Evolutionary conservation across 1,140 invertebrate species (phyloP).

Genomic region (Thaumatotibia leucotreta): DNA sequence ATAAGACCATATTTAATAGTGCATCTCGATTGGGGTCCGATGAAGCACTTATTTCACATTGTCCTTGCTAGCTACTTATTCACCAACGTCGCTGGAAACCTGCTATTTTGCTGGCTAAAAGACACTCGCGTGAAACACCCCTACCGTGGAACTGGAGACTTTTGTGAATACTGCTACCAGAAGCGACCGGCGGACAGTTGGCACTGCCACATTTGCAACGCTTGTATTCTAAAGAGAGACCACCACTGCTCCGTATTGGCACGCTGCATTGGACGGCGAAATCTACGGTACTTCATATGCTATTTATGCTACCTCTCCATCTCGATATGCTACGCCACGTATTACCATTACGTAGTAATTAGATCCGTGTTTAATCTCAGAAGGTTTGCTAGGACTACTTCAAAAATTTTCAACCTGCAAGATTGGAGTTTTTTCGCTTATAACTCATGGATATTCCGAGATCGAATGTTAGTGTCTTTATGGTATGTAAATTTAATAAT

Average conservation of each 20-base stretch:
- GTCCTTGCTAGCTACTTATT: slow-evolving; percentile 43
- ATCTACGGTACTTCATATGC: slow-evolving; percentile 88
- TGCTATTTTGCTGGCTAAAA: slow-evolving; percentile 43
- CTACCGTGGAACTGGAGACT: slow-evolving; percentile 17
- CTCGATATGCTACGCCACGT: slow-evolving; percentile 78
- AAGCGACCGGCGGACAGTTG: slow-evolving; percentile 68
- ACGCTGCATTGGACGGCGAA: slow-evolving; percentile 88
- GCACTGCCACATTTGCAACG: slow-evolving; percentile 88
- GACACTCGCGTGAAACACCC: slow-evolving; percentile 40
- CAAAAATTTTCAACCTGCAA: slow-evolving; percentile 38
- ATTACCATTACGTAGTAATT: slow-evolving; percentile 64
- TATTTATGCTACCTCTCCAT: slow-evolving; percentile 85
- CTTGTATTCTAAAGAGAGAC: slow-evolving; percentile 91
- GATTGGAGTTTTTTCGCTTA: slow-evolving; percentile 16
- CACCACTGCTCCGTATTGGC: slow-evolving; percentile 93
- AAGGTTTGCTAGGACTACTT: slow-evolving; percentile 33
- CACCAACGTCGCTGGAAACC: slow-evolving; percentile 52
- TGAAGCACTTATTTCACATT: slow-evolving; percentile 37
- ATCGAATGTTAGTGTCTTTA: background rate
- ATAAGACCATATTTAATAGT: slow-evolving; percentile 39
- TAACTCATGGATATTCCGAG: background rate
- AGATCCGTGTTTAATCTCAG: slow-evolving; percentile 76
- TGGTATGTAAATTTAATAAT: background rate
- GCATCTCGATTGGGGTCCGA: slow-evolving; percentile 26
- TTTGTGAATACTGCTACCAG: slow-evolving; percentile 44